These are phyloP conservation scores for Manis crassicaudata DNA, from an alignment of 2,797 vertebrate genomes.

Conservation along the genomic window DNA sequence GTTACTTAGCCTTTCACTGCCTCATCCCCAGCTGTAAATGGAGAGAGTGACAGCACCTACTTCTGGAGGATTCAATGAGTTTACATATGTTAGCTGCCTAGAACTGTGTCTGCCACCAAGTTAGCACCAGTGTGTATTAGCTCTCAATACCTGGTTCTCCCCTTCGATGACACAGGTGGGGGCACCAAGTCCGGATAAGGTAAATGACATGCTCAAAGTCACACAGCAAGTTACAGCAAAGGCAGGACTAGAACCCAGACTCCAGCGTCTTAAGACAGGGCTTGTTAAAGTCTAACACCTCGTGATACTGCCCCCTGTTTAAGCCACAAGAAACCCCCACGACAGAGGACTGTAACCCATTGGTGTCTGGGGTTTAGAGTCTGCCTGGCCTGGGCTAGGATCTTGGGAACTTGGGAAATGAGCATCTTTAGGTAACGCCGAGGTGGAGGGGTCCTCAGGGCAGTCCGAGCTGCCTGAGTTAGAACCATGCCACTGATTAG, in stretches of 20 bases:
- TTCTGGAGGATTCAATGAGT: neutral
- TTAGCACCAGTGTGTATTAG: rapidly evolving
- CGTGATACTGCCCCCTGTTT: too few species aligned
- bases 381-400: neutral
- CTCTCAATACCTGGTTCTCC: neutral
- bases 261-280: neutral
- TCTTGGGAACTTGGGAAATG: neutral
- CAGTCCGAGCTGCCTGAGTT: neutral
- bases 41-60: neutral
- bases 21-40: neutral
- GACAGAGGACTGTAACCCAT: neutral
- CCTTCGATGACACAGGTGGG: neutral
- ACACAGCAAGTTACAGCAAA: neutral
- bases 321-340: neutral
- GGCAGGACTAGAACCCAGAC: neutral
- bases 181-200: neutral
- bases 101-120: neutral
- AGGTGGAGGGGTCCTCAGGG: neutral
- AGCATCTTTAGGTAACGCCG: neutral
- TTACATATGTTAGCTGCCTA: neutral
- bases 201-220: neutral
- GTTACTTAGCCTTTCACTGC: neutral
- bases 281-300: neutral
- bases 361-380: neutral
- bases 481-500: neutral